Evolutionary conservation across 2,888 invertebrate genomes (phyloP).

Genomic region (Aphelenchoides bicaudatus): DNA sequence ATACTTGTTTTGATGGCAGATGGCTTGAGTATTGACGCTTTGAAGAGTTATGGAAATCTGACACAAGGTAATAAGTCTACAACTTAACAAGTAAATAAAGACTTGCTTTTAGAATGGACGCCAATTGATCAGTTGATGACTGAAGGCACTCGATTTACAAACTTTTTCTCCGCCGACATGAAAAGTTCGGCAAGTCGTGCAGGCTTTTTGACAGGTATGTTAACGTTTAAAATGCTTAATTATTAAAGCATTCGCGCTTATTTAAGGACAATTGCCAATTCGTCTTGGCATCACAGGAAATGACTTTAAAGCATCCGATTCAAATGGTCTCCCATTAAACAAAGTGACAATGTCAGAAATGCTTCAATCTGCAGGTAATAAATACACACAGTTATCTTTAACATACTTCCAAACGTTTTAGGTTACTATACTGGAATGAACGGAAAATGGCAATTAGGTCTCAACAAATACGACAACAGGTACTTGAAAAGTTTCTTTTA

Average conservation of each 20-base stretch:
- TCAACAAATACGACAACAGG: constrained; percentile 51
- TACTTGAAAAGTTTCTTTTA: too few species aligned
- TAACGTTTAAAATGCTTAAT: neutral
- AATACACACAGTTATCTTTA: too few species aligned
- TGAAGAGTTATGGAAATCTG: constrained; percentile 57
- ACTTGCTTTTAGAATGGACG: too few species aligned
- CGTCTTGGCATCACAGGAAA: constrained; percentile 59
- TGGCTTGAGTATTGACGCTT: constrained; percentile 60
- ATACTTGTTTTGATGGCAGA: constrained; percentile 65
- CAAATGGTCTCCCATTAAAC: constrained; percentile 62
- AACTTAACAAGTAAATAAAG: too few species aligned
- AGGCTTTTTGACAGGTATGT: constrained; percentile 64
- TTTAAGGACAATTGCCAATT: constrained; percentile 56
- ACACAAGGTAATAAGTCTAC: too few species aligned
- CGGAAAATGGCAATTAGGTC: constrained; percentile 66
- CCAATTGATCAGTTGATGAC: constrained; percentile 58
- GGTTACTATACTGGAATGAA: constrained; percentile 63
- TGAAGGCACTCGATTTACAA: constrained; percentile 64
- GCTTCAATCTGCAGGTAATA: constrained; percentile 60
- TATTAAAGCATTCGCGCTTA: too few species aligned
- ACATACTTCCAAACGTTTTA: constrained; percentile 15
- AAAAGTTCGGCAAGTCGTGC: constrained; percentile 65
- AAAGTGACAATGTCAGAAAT: constrained; percentile 64
- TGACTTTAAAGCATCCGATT: constrained; percentile 56
- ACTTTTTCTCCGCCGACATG: constrained; percentile 64